Percentiles rank a stretch among this genome's conserved stretches.
phyloP scores from a whole-genome alignment of 2,113 vertebrate genomes.

The Athene noctua region DNA sequence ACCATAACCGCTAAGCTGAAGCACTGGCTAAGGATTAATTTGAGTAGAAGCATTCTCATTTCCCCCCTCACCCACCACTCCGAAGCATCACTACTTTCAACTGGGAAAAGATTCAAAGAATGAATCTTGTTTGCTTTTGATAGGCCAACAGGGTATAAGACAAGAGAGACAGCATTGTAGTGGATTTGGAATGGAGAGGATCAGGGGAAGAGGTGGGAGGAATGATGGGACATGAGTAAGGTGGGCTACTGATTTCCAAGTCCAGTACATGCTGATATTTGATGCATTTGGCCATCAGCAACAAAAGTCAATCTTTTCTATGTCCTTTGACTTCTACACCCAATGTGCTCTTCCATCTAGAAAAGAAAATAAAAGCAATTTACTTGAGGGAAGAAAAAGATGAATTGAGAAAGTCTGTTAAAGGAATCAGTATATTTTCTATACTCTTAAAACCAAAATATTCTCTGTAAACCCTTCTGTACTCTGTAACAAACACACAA shows the following conservation, averaged over 20 bases:
- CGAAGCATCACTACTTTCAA: background rate
- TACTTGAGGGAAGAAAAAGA: background rate
- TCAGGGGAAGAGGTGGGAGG: background rate
- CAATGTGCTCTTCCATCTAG: background rate
- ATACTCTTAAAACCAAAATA: background rate
- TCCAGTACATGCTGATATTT: background rate
- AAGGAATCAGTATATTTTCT: background rate
- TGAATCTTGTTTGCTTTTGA: background rate
- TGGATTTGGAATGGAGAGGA: background rate
- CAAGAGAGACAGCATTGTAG: background rate
- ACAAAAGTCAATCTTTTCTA: background rate
- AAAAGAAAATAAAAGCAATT: background rate
- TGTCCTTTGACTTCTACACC: background rate
- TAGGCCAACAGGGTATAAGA: background rate
- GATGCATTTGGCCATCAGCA: background rate
- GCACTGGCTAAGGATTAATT: background rate
- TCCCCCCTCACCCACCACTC: background rate
- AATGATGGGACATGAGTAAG: background rate
- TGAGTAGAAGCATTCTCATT: background rate
- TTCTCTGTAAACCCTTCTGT: background rate
- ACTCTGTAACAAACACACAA: background rate
- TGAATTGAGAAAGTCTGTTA: background rate
- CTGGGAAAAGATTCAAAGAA: background rate
- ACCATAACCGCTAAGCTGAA: accelerated
- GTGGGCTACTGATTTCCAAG: background rate